phyloP scores from a whole-genome alignment of 2,888 invertebrate genomes.

The Drosophila histrio region DNA sequence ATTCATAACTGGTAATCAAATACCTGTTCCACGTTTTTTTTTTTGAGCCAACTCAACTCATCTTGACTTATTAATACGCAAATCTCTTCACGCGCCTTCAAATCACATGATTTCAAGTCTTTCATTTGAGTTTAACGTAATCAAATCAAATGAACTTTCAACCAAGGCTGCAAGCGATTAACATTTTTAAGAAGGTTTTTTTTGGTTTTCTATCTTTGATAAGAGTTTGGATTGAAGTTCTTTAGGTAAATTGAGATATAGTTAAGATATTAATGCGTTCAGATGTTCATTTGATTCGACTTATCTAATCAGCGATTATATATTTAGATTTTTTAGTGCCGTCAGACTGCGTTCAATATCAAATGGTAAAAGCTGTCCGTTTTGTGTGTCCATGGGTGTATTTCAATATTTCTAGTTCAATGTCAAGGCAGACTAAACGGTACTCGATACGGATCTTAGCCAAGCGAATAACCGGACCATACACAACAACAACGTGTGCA shows the following conservation, averaged over 20 bases:
- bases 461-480: slow-evolving; percentile 7
- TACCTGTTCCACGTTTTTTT: slow-evolving; percentile 7
- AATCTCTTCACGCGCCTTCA: slow-evolving; percentile 5
- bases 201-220: too few relatives aligned
- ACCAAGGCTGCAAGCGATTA: too few relatives aligned
- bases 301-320: too few relatives aligned
- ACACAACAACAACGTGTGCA: neutral
- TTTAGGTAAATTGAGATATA: too few relatives aligned
- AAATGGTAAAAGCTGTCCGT: neutral
- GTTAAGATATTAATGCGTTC: too few relatives aligned
- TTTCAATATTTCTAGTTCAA: slow-evolving; percentile 10
- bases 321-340: too few relatives aligned
- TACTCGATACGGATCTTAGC: neutral
- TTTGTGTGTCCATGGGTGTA: neutral
- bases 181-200: too few relatives aligned
- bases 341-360: neutral
- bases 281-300: too few relatives aligned
- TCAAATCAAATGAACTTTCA: too few relatives aligned
- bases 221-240: too few relatives aligned
- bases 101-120: slow-evolving; percentile 3
- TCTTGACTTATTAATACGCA: slow-evolving; percentile 5
- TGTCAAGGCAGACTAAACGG: slow-evolving; percentile 21
- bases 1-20: slow-evolving; percentile 12
- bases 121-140: neutral
- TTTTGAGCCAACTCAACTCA: neutral